These are phyloP conservation scores for Vulpes ferrilata DNA, from an alignment of 2,113 vertebrate genomes.

Conservation along the genomic window DNA sequence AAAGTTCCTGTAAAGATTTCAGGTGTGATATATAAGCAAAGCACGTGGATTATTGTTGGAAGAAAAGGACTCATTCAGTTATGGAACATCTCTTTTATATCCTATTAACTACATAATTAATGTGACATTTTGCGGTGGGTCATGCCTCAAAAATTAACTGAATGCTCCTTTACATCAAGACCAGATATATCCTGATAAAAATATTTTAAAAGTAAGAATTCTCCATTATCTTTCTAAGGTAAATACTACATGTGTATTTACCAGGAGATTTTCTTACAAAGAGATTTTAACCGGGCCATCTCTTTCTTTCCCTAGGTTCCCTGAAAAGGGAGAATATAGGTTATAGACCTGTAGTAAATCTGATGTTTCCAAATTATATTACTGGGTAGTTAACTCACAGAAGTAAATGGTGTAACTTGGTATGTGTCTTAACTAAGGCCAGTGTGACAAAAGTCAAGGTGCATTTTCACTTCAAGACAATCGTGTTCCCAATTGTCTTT, in stretches of 20 bases:
- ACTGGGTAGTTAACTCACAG: neutral
- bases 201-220: neutral
- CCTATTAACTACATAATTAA: neutral
- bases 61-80: neutral
- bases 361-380: neutral
- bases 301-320: neutral
- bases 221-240: neutral
- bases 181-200: neutral
- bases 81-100: neutral
- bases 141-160: neutral
- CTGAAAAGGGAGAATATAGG: neutral
- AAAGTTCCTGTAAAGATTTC: neutral
- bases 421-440: neutral
- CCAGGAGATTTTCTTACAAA: neutral
- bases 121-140: neutral
- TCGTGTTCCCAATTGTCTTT: neutral
- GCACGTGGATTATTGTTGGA: neutral
- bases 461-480: neutral
- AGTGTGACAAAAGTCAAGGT: neutral
- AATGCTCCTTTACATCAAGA: neutral
- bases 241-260: neutral
- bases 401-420: neutral
- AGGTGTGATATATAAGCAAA: neutral
- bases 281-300: neutral
- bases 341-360: neutral